Evolutionary conservation across 2,888 invertebrate species (phyloP), one percentile per base, ranked within the genome.

Genomic region (Ophion ellenae): DNA sequence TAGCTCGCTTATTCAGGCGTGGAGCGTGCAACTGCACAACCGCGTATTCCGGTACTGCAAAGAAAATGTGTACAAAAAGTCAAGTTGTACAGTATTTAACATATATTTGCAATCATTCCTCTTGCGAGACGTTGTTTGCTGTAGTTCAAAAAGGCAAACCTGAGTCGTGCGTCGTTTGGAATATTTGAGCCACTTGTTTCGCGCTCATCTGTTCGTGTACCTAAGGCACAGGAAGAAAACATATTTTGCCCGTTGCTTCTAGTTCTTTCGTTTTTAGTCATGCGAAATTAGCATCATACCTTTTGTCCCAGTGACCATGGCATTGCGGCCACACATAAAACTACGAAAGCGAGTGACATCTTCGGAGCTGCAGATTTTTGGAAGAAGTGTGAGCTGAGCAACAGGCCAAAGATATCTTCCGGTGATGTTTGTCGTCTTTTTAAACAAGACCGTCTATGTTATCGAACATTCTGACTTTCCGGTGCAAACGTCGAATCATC

Each of bases 41-140:
- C 36, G 76, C 76, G 69, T 82, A 76, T 45, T 64, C 53, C 14
- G 82, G 82, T 14, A 82, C 82, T 82, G 32, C 10, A 47, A 28
- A n/a, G 17, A 45, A 76, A 61, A 28, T n/a, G 1, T n/a, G n/a
- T n/a, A 70, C 17, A 6, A 24, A 47, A 17, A 59, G n/a, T 40
- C 17, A 53, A 40, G 57, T 57, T 40, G 0, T n/a, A 17, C 7
- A 10, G 10, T 45, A 45, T 3, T 5, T 45, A 10, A 45, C 10
- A n/a, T n/a, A n/a, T n/a, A n/a, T n/a, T n/a, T n/a, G n/a, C n/a
- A n/a, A n/a, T n/a, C n/a, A n/a, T n/a, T 5, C 2, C 45, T 7
- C 10, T 45, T 45, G 45, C 7, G 10, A 45, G 5, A 45, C 7
- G 45, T 10, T 45, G 45, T 2, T 45, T 10, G 45, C 10, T 45